These are phyloP conservation scores for Drosophila neoperkinsi DNA, from an alignment of 2,888 invertebrate genomes.

Conservation along the genomic window DNA sequence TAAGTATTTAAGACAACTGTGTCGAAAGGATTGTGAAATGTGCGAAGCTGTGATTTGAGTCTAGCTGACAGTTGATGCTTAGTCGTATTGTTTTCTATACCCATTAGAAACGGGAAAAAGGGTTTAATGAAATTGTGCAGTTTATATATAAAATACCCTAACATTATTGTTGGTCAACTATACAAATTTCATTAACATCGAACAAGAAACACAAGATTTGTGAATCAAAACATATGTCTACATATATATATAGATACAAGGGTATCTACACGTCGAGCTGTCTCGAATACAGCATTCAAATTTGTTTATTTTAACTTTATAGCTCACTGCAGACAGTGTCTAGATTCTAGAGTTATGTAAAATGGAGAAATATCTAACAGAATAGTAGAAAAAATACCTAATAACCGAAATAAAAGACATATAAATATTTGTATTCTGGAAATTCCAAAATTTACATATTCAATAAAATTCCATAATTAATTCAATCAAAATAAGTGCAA, in stretches of 20 bases:
- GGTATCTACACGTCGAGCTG: background rate
- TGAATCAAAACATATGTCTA: background rate
- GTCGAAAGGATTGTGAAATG: slow-evolving; percentile 4
- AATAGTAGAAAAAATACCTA: background rate
- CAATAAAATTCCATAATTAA: background rate
- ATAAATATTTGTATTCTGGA: background rate
- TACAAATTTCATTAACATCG: background rate
- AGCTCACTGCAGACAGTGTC: background rate
- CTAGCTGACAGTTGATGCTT: background rate
- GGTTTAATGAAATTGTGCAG: too few species aligned
- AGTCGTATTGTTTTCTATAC: background rate
- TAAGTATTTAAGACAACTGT: slow-evolving; percentile 15
- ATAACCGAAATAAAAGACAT: background rate
- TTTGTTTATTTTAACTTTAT: background rate
- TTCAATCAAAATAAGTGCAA: background rate
- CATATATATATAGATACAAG: background rate
- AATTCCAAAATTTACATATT: too few species aligned
- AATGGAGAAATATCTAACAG: too few species aligned
- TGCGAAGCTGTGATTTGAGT: background rate
- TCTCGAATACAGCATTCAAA: too few species aligned
- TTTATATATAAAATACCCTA: background rate
- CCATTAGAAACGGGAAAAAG: background rate
- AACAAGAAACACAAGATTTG: background rate
- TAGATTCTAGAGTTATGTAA: background rate
- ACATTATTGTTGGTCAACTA: background rate